Percentiles rank a stretch among this genome's conserved stretches.
Conservation (phyloP, 2,113 vertebrate species). For the Rallus limicola region DNA sequence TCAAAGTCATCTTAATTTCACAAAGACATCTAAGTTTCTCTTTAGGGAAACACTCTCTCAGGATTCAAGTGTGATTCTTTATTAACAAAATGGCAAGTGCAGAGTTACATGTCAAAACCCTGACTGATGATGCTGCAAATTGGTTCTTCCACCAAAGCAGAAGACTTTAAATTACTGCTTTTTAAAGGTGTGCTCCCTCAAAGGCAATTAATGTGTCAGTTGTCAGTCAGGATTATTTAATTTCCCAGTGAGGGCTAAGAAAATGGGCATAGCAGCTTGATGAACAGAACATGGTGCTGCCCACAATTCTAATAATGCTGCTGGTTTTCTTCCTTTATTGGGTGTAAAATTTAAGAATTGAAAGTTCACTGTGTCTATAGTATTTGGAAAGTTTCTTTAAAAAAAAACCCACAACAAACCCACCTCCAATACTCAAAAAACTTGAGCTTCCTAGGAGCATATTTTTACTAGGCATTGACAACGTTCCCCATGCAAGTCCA, state of each 20-base stretch:
- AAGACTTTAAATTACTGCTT: constrained; percentile 64
- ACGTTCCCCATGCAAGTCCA: neutral
- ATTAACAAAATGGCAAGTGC: constrained; percentile 64
- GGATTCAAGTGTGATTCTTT: constrained; percentile 61
- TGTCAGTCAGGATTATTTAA: constrained; percentile 72
- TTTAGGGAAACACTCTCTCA: constrained; percentile 63
- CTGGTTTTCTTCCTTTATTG: neutral
- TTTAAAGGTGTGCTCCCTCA: constrained; percentile 66
- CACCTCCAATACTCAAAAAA: neutral
- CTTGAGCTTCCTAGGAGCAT: neutral
- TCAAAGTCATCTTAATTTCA: constrained; percentile 72
- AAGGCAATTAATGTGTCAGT: constrained; percentile 65
- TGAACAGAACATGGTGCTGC: neutral
- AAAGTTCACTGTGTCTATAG: neutral
- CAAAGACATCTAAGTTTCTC: constrained; percentile 63
- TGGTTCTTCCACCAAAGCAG: constrained; percentile 53
- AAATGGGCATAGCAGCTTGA: constrained; percentile 37
- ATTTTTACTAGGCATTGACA: neutral
- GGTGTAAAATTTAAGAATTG: neutral
- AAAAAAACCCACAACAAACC: neutral
- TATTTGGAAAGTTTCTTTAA: neutral
- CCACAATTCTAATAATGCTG: neutral
- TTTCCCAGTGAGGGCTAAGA: constrained; percentile 37
- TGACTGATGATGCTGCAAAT: constrained; percentile 68
- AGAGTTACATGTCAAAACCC: constrained; percentile 62